Base-by-base conservation (phyloP, 1,140 invertebrate species). In the Bombus confusus region DNA sequence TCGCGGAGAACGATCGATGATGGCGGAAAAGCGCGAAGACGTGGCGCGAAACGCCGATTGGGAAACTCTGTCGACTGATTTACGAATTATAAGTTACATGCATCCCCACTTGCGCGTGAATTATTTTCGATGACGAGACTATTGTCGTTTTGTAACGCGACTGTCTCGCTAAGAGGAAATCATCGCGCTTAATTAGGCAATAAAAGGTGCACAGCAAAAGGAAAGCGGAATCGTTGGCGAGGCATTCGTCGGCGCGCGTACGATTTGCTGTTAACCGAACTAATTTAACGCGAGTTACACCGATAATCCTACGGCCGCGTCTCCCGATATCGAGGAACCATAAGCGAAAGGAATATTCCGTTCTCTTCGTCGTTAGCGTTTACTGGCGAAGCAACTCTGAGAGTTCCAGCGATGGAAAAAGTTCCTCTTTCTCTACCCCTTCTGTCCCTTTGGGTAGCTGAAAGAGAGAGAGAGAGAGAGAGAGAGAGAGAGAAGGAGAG, bases 251-350 rank as follows among this genome's bases (percentile, higher is more conserved):
- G 0, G 47, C 3, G 37, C 10, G 57, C 10, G 28, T 41, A n/a
- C 12, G 25, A 75, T 41, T 25, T 41, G n/a, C 41, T 1, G n/a
- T 43, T 9, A 31, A 3, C 25, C 39, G 39, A 37, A 62, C 78
- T 78, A 78, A 84, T 84, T 78, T 64, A 78, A 41, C 74, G 64
- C 31, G n/a, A 69, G n/a, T 59, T 57, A 68, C 64, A 28, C 13
- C 66, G 82, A 39, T 83, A 76, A 76, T 77, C 31, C 57, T 1
- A 4, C 1, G 57, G 5, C 28, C 8, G 15, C 31, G 62, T 34
- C 39, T 69, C 43, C 12, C 64, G 43, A 66, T 75, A 37, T 64
- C 39, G 31, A 73, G 52, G 83, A 68, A 68, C 34, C 69, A 25
- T 39, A n/a, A 39, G 52, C 47, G 47, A 52, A 52, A 52, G 18